phyloP scores from a whole-genome alignment of 2,797 vertebrate genomes.

The Octomys mimax region DNA sequence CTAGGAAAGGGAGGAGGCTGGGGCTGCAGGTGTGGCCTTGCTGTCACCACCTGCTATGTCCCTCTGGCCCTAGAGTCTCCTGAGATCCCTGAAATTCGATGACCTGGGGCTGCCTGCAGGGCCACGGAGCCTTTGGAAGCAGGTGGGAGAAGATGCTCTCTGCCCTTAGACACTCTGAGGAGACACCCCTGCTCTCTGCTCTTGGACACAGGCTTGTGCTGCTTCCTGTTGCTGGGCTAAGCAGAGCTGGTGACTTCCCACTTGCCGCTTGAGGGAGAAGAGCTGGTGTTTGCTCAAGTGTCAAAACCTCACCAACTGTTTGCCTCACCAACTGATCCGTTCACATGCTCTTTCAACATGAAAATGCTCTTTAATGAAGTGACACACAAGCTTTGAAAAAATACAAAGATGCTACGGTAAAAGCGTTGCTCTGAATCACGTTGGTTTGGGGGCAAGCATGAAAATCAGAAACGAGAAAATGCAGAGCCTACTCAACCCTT shows the following conservation, averaged over 20 bases:
- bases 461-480: constrained; percentile 70
- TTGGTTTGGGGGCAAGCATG: background rate
- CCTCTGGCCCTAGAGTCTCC: background rate
- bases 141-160: background rate
- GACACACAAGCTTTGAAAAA: constrained; percentile 32
- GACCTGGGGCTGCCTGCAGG: background rate
- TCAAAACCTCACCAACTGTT: constrained; percentile 78
- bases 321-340: constrained; percentile 67
- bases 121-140: background rate
- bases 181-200: background rate
- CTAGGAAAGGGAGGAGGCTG: background rate
- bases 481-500: constrained; percentile 53
- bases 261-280: constrained; percentile 48
- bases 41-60: background rate
- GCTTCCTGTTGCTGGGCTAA: constrained; percentile 74
- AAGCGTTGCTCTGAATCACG: background rate
- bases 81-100: background rate
- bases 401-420: constrained; percentile 57
- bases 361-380: constrained; percentile 69
- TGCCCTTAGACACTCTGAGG: constrained; percentile 39
- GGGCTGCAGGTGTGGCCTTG: background rate
- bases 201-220: constrained; percentile 55
- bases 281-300: constrained; percentile 48
- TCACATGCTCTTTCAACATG: constrained; percentile 41
- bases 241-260: constrained; percentile 72